These are phyloP conservation scores for Cryptotermes secundus DNA, from an alignment of 1,140 invertebrate species.

Conservation along the genomic window DNA sequence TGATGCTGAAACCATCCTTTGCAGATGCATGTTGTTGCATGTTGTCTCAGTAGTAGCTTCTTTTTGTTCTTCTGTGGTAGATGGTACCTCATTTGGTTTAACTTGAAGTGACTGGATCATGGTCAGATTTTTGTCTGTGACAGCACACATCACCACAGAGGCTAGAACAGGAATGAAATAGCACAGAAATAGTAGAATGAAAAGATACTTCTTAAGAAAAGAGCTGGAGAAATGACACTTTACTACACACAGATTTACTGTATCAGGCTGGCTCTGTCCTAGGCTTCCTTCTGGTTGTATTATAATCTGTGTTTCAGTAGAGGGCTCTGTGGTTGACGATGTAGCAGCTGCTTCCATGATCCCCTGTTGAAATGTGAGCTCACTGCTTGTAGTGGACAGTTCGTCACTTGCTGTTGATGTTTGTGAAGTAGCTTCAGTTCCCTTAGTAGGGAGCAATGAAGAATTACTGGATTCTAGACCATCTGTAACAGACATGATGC, in stretches of 20 bases:
- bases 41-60: not conserved
- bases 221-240: slow-evolving; percentile 15
- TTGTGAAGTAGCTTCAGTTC: too few species aligned
- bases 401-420: too few species aligned
- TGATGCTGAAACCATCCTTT: not conserved
- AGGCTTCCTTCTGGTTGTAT: not conserved
- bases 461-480: too few species aligned
- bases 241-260: not conserved
- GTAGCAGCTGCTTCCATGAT: too few species aligned
- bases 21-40: slow-evolving; percentile 2
- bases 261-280: not conserved
- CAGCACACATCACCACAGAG: not conserved
- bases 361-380: too few species aligned
- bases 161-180: slow-evolving; percentile 12
- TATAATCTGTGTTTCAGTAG: too few species aligned
- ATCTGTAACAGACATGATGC: too few species aligned
- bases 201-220: slow-evolving; percentile 23
- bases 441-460: too few species aligned
- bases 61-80: not conserved
- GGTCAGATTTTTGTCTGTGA: slow-evolving; percentile 1
- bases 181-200: slow-evolving; percentile 7
- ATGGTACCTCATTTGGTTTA: not conserved
- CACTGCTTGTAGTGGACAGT: too few species aligned
- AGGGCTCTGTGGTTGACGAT: too few species aligned
- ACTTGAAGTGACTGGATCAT: not conserved